phyloP scores from a whole-genome alignment of 2,113 vertebrate genomes.

The Epinephelus moara region DNA sequence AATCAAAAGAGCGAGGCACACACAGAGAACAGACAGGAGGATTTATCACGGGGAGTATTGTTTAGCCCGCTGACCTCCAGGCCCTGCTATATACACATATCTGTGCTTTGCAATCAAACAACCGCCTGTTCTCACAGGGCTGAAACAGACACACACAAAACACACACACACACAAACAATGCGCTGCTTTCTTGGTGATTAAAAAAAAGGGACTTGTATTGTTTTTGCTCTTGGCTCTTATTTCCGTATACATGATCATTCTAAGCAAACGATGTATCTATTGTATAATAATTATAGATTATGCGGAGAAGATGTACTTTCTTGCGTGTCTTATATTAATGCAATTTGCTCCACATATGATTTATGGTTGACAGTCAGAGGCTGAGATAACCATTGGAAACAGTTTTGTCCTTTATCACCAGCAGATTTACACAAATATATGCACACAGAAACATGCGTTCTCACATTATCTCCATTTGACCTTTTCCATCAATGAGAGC shows the following conservation, averaged over 20 bases:
- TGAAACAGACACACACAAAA: constrained; percentile 46
- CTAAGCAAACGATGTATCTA: not conserved
- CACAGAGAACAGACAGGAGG: constrained; percentile 69
- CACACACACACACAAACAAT: constrained; percentile 30
- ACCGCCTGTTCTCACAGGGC: constrained; percentile 39
- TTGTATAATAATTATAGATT: constrained; percentile 30
- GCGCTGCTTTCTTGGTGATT: constrained; percentile 25
- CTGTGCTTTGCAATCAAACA: constrained; percentile 74
- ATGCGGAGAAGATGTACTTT: not conserved
- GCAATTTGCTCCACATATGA: constrained; percentile 16
- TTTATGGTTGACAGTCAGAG: not conserved
- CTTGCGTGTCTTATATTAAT: not conserved
- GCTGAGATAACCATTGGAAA: not conserved
- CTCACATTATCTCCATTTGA: constrained; percentile 12
- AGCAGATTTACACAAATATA: not conserved
- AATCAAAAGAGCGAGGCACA: constrained; percentile 78
- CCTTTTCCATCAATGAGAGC: not conserved
- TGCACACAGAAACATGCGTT: not conserved
- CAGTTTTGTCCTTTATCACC: not conserved
- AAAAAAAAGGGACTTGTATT: constrained; percentile 5
- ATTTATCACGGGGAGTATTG: constrained; percentile 81
- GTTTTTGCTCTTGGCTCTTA: constrained; percentile 5
- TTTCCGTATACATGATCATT: constrained; percentile 2
- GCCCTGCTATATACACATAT: constrained; percentile 75
- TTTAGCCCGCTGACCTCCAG: constrained; percentile 79